Evolutionary conservation across 2,888 invertebrate genomes (phyloP), one percentile per base, ranked within the genome.

Genomic region (Folsomia manolachei): DNA sequence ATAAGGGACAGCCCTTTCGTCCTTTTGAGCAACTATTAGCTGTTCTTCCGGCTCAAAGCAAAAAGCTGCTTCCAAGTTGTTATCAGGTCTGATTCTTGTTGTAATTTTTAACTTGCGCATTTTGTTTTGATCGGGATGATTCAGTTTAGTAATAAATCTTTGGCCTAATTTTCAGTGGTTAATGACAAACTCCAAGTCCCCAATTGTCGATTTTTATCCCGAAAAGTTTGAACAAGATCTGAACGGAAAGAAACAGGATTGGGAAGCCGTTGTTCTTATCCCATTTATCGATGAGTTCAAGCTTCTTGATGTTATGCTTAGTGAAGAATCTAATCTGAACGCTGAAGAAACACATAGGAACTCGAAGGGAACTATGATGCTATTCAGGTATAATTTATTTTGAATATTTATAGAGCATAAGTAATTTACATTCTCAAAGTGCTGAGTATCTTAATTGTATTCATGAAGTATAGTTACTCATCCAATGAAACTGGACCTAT

Each of bases 241-340:
- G 71, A 98, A 98, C 85, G 97, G 97, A 4, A 98, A 98, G 84
- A 89, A 88, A 81, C 93, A 95, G 82, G 96, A 96, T 78, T 98
- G 98, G 97, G 97, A 97, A 83, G 95, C 95, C 0, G 91, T 97
- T 0, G 94, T 95, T 1, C 86, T 96, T 1, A 93, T 97, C 82
- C 96, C 96, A 0, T 95, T 97, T 81, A 95, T 97, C 81, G 90
- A 95, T 80, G 94, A 95, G 86, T 83, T 86, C 27, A 86, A 87
- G 69, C 86, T 94, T n/a, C 82, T 94, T 24, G 86, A 87, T 62
- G 93, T 94, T 0, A 94, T 95, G 92, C 85, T 86, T 69, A 86
- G 88, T 0, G 89, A 89, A 81, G 89, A 90, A 73, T 82, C 85
- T 18, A 83, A 87, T 69, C 84, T 97, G 27, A 89, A 89, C 0